These are phyloP conservation scores for Liopterus haemorrhoidalis DNA, from an alignment of 2,888 invertebrate genomes.

Conservation along the genomic window DNA sequence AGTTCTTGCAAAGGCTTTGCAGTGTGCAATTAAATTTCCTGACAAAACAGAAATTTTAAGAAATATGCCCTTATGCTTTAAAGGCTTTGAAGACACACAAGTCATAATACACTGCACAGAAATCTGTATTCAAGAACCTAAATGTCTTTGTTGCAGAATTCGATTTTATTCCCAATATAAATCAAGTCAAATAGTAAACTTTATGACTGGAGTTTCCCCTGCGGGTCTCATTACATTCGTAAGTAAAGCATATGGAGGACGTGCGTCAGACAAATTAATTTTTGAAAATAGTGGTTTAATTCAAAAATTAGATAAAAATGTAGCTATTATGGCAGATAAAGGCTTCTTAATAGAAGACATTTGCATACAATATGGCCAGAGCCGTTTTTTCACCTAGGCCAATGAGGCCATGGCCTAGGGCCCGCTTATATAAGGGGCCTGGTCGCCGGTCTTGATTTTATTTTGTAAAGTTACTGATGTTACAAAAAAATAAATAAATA, in stretches of 20 bases:
- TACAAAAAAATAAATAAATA: too few species aligned
- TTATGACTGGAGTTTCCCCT: constrained; percentile 8
- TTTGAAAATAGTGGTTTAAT: constrained; percentile 3
- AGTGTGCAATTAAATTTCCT: constrained; percentile 1
- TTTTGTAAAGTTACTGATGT: too few species aligned
- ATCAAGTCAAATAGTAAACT: constrained; percentile 3
- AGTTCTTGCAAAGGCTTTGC: background rate
- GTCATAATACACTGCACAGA: constrained; percentile 4
- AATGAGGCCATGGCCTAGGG: too few species aligned
- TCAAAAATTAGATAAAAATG: constrained; percentile 2
- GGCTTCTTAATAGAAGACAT: constrained; percentile 18
- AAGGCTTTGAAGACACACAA: constrained; percentile 1
- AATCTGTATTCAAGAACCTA: constrained; percentile 3
- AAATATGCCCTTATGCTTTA: constrained; percentile 4
- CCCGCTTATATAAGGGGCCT: too few species aligned
- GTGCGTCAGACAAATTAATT: constrained; percentile 1
- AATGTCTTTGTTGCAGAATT: constrained; percentile 2
- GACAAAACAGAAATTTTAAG: background rate
- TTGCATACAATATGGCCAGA: constrained; percentile 11
- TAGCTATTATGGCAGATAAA: constrained; percentile 13
- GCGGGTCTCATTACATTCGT: constrained; percentile 3
- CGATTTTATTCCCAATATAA: constrained; percentile 5
- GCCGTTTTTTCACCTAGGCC: too few species aligned
- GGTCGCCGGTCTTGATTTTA: too few species aligned
- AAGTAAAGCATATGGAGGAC: constrained; percentile 24